Base-by-base conservation (phyloP, 2,797 vertebrate species). In the Necrosyrtes monachus region DNA sequence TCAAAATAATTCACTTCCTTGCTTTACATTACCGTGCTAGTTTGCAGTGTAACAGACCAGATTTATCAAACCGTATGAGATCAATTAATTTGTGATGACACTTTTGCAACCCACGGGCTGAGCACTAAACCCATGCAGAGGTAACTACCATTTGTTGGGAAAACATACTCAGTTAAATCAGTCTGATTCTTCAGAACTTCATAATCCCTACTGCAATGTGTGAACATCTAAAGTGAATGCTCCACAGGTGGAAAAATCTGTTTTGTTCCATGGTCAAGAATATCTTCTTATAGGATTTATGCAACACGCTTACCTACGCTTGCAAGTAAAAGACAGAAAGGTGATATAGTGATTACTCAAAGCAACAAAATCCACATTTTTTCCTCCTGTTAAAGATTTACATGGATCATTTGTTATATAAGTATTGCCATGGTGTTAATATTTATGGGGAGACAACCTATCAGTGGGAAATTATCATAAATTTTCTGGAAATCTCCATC, bases 251-350 rank as follows among this genome's bases (percentile, higher is more conserved):
- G 48, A 63, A 93, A 74, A 86, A 75, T 48, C 35, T 84, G 22
- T 6, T 84, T 78, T 89, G 20, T 64, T 89, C 35, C n/a, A 33
- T 23, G 45, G 62, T 48, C 27, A 86, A 48, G 22, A 91, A 63
- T 13, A 4, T 70, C n/a, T 67, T 86, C 68, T 56, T 43, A 70
- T 0, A 56, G 74, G 25, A 51, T 48, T 75, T 28, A 75, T 13
- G 54, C 35, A 92, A 79, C 35, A 51, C 0, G 1, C 3, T 60
- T 57, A 69, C 2, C 3, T 64, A 23, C 0, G 3, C 14, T 72
- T 4, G 0, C 43, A 78, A 56, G 24, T 56, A 33, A 45, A 86
- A 67, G 67, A 77, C 17, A 74, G 28, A 64, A 56, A 82, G 18
- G 12, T 33, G 56, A 50, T 18, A 39, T 0, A 82, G n/a, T 37